Evolutionary conservation across 2,797 vertebrate genomes (phyloP), one percentile per base, ranked within the genome.

Genomic region (Smutsia gigantea): DNA sequence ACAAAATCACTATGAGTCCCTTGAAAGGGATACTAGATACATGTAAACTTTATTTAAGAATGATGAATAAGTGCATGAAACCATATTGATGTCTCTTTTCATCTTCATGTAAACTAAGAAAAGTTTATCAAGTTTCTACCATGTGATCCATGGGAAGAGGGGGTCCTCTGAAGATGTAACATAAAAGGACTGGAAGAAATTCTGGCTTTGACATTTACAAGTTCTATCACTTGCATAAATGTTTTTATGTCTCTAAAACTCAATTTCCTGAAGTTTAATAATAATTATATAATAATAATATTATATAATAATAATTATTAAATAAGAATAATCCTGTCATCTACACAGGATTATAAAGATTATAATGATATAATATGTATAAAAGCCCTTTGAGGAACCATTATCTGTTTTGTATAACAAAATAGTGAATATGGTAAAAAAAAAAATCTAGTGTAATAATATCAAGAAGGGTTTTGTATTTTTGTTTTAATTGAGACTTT

Each of bases 51-150:
- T 68, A 66, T 55, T 51, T 64, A 75, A 63, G n/a, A 86, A 39
- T 25, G 3, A 64, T 4, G 10, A 37, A 15, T 81, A 82, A 27
- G 29, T 88, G 5, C 5, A 42, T 53, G 4, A 61, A 81, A 39
- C 14, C 5, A 53, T 27, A 57, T 71, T 82, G 63, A 49, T 64
- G 3, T 74, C 13, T 89, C 29, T 53, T 61, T 87, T 5, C 25
- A 81, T 79, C 37, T 77, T 82, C 15, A 63, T 68, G 55, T 75
- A 96, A 87, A 46, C 19, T 72, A 72, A 68, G 19, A 69, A 23
- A 49, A 39, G 4, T 23, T 81, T 46, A 72, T 39, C 37, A 69
- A 31, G 2, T 34, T 86, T 84, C 21, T 61, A 39, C 8, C 19
- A 77, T 1, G 4, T 75, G 14, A n/a, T 8, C 5, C 29, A 0